Evolutionary conservation across 2,113 vertebrate species (phyloP), one percentile per base, ranked within the genome.

Genomic region (Podarcis muralis): DNA sequence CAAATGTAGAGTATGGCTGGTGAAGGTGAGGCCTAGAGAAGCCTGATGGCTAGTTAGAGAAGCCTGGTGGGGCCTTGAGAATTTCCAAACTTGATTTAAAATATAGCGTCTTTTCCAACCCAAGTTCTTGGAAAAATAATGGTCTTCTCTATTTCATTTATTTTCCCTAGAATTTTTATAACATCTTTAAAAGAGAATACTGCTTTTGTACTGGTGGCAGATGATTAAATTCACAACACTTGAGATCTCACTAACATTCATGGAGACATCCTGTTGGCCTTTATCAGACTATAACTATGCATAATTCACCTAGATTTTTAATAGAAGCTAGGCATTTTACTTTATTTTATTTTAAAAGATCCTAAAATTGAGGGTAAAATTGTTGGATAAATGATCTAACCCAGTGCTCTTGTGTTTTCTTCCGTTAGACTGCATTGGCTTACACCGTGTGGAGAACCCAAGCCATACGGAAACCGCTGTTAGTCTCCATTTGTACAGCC

Each of bases 401-500:
- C 0, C 76, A 65, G 87, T 75, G 83, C 0, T 90, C 84, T 92
- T 65, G 2, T 79, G 81, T 27, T 25, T 75, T 81, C 0, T 0
- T 40, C 66, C 89, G 13, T 81, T 93, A 99, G 99, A 99, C 95
- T 97, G 98, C 91, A 96, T 99, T 76, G 99, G 99, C 81, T 96
- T 99, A 88, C 99, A 99, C 92, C 98, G 99, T 84, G 98, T 99
- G 90, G 99, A 99, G 93, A 99, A 99, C 72, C 97, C 95, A 87
- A 99, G 99, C 94, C 99, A 99, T 93, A 99, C 98, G 2, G 99
- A 99, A 91, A 53, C 97, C 9, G 98, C 99, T 0, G 97, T 96
- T 81, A 99, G 98, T 83, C 97, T 99, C 92, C 99, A 99, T 93
- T 96, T 99, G 93, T 99, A 99, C 96, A 99, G 98, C 23, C 99